Base-by-base conservation (phyloP, 2,797 vertebrate genomes). In the Dipus sagitta region DNA sequence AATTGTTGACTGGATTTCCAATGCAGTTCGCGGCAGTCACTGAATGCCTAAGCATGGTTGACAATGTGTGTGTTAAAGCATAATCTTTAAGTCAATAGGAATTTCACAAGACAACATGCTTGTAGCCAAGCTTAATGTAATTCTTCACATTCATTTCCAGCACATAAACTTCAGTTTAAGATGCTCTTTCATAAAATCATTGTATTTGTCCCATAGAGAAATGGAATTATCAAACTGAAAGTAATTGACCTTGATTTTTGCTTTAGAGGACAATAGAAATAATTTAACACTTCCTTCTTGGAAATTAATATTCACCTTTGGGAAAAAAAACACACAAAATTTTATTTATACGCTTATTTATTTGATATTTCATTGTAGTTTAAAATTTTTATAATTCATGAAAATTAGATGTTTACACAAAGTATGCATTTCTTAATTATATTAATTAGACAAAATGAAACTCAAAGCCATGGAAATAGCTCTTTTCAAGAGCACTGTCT, bases 1-100 rank as follows among this genome's bases (percentile, higher is more conserved):
- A 96, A 88, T 88, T 95, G 0, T 97, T 97, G 94, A 91, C 93
- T 89, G 67, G 86, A 96, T 97, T 97, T 97, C 94, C 92, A 96
- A 30, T 96, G 67, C 93, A 67, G 54, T 92, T 96, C 83, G 85
- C 87, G 94, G 88, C 94, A 74, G 65, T 58, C 92, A 76, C 47
- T 90, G 93, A 96, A 96, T 91, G 90, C 82, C 89, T 96, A 97
- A 96, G 94, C 85, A 88, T 71, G 94, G 76, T 96, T 97, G 86
- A 94, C 86, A 93, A 23, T 24, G 14, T 92, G 64, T 95, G 62
- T 95, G 97, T 77, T 92, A 81, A 70, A 78, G 64, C 47, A 71
- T 65, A 97, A 88, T 64, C 92, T 94, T 91, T 72, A 88, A 94
- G 80, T 93, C 91, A 94, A 70, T 60, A 65, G 91, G 75, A 93